A percentile compares a stretch with the other conserved stretches of the same genome.
phyloP scores from a whole-genome alignment of 2,888 invertebrate species.

The Rhamphomyia laevipes region DNA sequence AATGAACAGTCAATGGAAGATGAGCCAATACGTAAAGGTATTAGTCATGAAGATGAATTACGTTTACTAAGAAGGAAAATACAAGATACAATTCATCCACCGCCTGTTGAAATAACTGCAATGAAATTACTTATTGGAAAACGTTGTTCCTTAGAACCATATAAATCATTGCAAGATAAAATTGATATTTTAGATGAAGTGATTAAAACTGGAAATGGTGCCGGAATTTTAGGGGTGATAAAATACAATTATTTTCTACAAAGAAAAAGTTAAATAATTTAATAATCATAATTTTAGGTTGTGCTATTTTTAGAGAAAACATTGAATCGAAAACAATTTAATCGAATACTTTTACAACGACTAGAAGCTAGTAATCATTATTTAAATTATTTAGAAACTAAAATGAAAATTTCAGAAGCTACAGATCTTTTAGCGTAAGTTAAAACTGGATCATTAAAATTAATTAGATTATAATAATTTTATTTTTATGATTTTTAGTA shows the following conservation, averaged over 20 bases:
- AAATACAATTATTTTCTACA: slow-evolving; percentile 12
- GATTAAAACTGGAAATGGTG: slow-evolving; percentile 60
- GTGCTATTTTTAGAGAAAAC: slow-evolving; percentile 64
- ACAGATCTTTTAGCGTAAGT: slow-evolving; percentile 62
- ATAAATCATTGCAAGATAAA: slow-evolving; percentile 54
- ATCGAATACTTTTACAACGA: slow-evolving; percentile 54
- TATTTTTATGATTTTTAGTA: slow-evolving; percentile 38
- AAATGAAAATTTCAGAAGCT: slow-evolving; percentile 54
- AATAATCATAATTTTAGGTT: slow-evolving; percentile 40
- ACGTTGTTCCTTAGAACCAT: slow-evolving; percentile 40
- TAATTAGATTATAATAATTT: slow-evolving; percentile 1
- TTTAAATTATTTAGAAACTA: slow-evolving; percentile 56
- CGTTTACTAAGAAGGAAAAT: slow-evolving; percentile 27
- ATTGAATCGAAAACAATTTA: slow-evolving; percentile 56
- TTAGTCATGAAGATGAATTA: slow-evolving; percentile 34
- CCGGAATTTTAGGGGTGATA: slow-evolving; percentile 45
- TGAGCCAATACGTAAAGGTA: slow-evolving; percentile 28
- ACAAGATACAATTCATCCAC: slow-evolving; percentile 22
- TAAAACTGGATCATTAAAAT: neutral
- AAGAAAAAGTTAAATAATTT: neutral
- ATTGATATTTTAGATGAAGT: slow-evolving; percentile 59
- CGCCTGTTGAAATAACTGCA: slow-evolving; percentile 27
- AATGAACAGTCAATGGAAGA: slow-evolving; percentile 45
- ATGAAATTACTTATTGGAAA: slow-evolving; percentile 41
- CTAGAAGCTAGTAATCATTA: slow-evolving; percentile 63